A percentile compares a stretch with the other conserved stretches of the same genome.
Conservation (phyloP, 2,113 vertebrate species). For the Ursus arctos region DNA sequence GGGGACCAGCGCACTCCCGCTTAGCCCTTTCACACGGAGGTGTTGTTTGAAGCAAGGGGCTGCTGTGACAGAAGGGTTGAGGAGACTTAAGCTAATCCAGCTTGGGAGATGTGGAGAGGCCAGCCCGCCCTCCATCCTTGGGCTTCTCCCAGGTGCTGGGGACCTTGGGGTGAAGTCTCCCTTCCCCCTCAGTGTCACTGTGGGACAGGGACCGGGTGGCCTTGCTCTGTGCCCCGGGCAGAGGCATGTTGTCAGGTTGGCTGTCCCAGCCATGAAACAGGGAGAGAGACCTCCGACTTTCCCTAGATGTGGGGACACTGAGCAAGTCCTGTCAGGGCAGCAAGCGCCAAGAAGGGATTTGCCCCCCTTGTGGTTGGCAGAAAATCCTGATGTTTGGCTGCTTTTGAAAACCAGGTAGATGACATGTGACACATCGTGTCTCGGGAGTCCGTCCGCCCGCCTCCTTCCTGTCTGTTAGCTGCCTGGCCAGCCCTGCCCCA, state of each 20-base stretch:
- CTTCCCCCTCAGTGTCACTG: neutral
- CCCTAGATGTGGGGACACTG: accelerated
- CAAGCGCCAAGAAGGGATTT: accelerated
- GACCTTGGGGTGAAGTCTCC: neutral
- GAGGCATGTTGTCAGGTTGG: neutral
- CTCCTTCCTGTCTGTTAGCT: neutral
- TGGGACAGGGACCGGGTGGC: accelerated
- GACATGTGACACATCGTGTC: neutral
- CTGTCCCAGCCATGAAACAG: neutral
- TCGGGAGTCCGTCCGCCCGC: neutral
- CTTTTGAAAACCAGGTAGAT: neutral
- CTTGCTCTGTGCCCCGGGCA: neutral
- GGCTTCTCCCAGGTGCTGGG: neutral
- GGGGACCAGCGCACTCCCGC: neutral
- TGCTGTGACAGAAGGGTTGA: neutral
- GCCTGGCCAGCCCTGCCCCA: accelerated
- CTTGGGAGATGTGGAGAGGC: neutral
- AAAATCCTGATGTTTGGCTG: neutral
- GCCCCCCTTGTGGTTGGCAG: neutral
- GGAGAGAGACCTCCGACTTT: neutral
- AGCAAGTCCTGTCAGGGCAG: accelerated
- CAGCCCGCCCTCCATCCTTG: accelerated
- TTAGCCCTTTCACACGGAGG: neutral
- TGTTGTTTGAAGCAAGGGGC: neutral
- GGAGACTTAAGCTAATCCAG: neutral